These are phyloP conservation scores for Hirtodrosophila alboralis DNA, from an alignment of 2,888 invertebrate genomes.

Conservation along the genomic window DNA sequence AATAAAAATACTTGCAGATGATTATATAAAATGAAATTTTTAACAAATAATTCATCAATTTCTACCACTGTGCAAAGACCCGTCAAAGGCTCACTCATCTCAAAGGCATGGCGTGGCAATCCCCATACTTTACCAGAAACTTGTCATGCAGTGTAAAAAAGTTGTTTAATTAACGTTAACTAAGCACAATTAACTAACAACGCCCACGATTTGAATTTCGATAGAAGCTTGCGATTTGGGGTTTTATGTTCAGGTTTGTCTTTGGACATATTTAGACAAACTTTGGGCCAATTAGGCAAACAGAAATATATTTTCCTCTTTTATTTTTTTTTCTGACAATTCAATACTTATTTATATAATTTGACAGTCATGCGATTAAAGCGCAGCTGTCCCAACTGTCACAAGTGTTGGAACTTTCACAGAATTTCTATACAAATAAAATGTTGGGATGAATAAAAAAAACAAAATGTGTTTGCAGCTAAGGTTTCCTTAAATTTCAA, in stretches of 20 bases:
- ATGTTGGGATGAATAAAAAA: background rate
- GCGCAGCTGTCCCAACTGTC: conserved; percentile 29
- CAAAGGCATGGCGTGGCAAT: no score
- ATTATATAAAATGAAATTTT: no score
- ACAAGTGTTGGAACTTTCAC: background rate
- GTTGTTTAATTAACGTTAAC: conserved; percentile 57
- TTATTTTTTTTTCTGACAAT: conserved; percentile 3
- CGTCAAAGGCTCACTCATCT: no score
- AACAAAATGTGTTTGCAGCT: no score
- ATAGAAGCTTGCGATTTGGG: background rate
- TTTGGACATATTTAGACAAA: conserved; percentile 7
- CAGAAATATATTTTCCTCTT: conserved; percentile 7
- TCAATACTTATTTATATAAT: conserved; percentile 28
- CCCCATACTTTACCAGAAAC: background rate
- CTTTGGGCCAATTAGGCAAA: conserved; percentile 31
- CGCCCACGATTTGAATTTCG: conserved; percentile 18
- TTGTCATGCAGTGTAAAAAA: conserved; percentile 48
- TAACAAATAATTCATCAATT: no score
- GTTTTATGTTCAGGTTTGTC: background rate
- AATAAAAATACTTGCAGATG: no score
- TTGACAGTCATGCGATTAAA: conserved; percentile 13
- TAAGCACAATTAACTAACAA: conserved; percentile 13
- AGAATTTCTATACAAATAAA: conserved; percentile 1
- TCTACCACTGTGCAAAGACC: no score
- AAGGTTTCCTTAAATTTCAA: background rate